Percentiles rank a stretch among this genome's conserved stretches.
phyloP scores from a whole-genome alignment of 1,140 invertebrate genomes.

The Cotesia typhae region DNA sequence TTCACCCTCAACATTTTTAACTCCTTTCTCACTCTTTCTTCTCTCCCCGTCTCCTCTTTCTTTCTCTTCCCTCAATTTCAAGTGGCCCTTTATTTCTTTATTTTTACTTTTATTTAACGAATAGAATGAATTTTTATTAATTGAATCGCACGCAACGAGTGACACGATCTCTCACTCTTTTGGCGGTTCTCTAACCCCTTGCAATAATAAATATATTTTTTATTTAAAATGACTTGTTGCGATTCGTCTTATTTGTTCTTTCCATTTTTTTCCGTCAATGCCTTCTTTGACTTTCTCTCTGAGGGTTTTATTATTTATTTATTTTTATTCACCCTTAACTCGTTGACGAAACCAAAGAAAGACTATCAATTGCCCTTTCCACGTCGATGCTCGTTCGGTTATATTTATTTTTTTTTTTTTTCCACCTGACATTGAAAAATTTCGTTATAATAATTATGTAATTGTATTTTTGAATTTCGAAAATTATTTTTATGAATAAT shows the following conservation, averaged over 20 bases:
- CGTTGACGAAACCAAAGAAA: conserved; percentile 7
- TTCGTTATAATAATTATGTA: too few relatives aligned
- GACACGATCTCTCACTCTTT: conserved; percentile 17
- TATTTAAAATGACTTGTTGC: conserved; percentile 4
- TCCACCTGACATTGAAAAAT: neutral
- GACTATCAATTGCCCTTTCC: conserved; percentile 7
- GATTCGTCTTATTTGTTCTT: conserved; percentile 10
- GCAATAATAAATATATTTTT: conserved; percentile 3
- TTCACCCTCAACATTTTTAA: neutral
- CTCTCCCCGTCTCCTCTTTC: neutral
- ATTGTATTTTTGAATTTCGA: too few relatives aligned
- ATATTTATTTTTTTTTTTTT: neutral
- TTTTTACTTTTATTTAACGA: conserved; percentile 1
- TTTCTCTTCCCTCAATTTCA: conserved; percentile 2
- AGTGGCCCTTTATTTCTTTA: conserved; percentile 4
- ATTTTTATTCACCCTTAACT: conserved; percentile 9
- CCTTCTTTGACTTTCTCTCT: too few relatives aligned
- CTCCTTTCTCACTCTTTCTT: neutral
- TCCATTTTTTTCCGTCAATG: neutral
- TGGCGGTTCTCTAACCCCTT: conserved; percentile 5
- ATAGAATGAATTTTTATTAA: conserved; percentile 36
- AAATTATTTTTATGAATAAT: too few relatives aligned
- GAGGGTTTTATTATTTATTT: too few relatives aligned
- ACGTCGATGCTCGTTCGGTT: neutral
- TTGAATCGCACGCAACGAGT: conserved; percentile 28